These are phyloP conservation scores for Scaptomyza pallida DNA, from an alignment of 1,140 invertebrate species.

Conservation along the genomic window DNA sequence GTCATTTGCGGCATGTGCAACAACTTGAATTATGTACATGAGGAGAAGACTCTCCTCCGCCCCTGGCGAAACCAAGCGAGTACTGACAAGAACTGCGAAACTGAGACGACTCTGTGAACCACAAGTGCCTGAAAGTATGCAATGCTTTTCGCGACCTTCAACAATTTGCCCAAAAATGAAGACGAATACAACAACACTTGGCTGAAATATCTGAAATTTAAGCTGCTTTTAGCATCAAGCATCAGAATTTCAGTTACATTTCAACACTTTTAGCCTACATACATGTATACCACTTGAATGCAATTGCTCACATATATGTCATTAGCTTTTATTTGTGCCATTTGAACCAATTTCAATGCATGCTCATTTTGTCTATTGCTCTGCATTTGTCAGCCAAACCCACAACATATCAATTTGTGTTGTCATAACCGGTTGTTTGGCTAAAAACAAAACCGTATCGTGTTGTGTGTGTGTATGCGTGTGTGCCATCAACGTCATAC, in stretches of 20 bases:
- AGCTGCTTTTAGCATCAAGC: too few species aligned
- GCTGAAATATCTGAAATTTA: too few species aligned
- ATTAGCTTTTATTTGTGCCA: neutral
- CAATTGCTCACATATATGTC: neutral
- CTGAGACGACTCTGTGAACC: neutral
- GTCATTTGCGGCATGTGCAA: conserved; percentile 78
- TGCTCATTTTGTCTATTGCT: neutral
- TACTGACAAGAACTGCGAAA: conserved; percentile 5
- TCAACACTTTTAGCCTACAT: too few species aligned
- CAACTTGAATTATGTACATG: conserved; percentile 81
- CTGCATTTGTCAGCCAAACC: neutral
- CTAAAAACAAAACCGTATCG: neutral
- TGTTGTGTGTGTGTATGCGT: too few species aligned
- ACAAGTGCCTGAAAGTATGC: conserved; percentile 27
- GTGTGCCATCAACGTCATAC: neutral
- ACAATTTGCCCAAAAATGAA: conserved; percentile 46
- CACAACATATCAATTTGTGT: too few species aligned
- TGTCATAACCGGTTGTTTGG: neutral
- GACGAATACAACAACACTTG: neutral
- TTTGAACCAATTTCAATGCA: neutral
- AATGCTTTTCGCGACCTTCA: conserved; percentile 54
- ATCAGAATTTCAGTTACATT: too few species aligned
- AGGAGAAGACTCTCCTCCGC: too few species aligned
- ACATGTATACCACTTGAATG: neutral
- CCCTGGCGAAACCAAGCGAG: conserved; percentile 1